Percentiles rank a stretch among this genome's conserved stretches.
Conservation (phyloP, 2,113 vertebrate species). For the Ciconia stormi region DNA sequence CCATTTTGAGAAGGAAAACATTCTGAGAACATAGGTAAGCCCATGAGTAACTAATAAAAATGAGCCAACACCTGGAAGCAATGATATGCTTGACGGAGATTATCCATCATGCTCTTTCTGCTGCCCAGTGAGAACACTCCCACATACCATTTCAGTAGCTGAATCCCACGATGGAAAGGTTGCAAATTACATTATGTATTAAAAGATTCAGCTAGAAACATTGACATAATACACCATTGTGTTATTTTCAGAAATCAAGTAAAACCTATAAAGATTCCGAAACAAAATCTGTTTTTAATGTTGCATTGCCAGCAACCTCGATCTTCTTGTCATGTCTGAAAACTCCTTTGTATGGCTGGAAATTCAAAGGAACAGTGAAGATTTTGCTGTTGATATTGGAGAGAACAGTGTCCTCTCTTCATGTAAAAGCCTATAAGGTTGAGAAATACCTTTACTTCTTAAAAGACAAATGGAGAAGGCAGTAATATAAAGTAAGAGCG, state of each 20-base stretch:
- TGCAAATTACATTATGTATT: constrained; percentile 11
- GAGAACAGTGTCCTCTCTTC: background rate
- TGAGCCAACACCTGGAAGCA: constrained; percentile 69
- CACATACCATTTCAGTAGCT: constrained; percentile 51
- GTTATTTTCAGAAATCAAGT: constrained; percentile 55
- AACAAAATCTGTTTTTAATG: constrained; percentile 34
- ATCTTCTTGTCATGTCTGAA: background rate
- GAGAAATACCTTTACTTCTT: constrained; percentile 37
- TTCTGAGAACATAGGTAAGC: constrained; percentile 44
- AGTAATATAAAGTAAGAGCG: background rate
- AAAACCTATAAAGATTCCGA: constrained; percentile 37
- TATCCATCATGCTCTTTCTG: constrained; percentile 63
- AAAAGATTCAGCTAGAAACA: constrained; percentile 52
- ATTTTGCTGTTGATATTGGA: background rate
- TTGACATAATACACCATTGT: background rate
- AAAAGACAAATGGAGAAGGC: background rate
- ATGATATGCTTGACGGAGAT: constrained; percentile 49
- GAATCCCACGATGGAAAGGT: constrained; percentile 24
- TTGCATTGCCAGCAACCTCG: background rate
- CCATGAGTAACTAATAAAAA: constrained; percentile 49
- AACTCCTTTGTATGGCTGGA: background rate
- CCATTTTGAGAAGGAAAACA: constrained; percentile 49
- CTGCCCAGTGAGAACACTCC: constrained; percentile 49
- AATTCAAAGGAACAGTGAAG: background rate
- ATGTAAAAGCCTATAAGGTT: background rate